These are phyloP conservation scores for Apotomis capreana DNA, from an alignment of 2,888 invertebrate genomes.

Conservation along the genomic window DNA sequence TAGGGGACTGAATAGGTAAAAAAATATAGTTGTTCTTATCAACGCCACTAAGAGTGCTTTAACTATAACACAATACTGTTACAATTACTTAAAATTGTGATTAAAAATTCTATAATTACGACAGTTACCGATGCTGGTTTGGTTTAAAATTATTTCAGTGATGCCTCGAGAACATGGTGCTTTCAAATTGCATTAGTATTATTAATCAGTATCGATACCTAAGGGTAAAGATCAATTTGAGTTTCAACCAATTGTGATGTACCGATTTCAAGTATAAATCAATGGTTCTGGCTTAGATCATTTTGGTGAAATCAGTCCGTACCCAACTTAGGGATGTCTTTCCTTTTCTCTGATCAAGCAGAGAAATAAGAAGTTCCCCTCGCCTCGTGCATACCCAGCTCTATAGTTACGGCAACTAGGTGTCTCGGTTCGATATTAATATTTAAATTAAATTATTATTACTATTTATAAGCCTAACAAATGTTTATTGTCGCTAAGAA, in stretches of 20 bases:
- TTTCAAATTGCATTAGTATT: no score
- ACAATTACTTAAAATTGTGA: no score
- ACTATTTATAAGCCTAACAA: conserved; percentile 33
- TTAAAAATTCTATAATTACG: no score
- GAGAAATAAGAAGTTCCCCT: conserved; percentile 77
- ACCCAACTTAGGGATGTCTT: conserved; percentile 63
- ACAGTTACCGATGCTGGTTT: no score
- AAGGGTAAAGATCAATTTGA: no score
- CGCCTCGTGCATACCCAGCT: conserved; percentile 33
- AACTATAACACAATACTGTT: no score
- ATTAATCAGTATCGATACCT: no score
- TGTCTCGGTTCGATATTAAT: conserved; percentile 21
- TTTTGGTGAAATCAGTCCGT: conserved; percentile 45
- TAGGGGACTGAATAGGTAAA: not conserved
- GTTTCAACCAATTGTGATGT: no score
- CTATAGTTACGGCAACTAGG: conserved; percentile 5
- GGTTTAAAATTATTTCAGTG: no score
- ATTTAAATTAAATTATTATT: conserved; percentile 14
- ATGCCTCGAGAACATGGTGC: no score
- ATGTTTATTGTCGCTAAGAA: conserved; percentile 55
- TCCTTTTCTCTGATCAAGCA: conserved; percentile 79
- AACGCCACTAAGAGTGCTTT: no score
- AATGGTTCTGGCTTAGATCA: not conserved
- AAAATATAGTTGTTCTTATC: not conserved
- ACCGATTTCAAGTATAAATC: no score